Evolutionary conservation across 2,888 invertebrate species (phyloP), one percentile per base, ranked within the genome.

Genomic region (Autographa gamma): DNA sequence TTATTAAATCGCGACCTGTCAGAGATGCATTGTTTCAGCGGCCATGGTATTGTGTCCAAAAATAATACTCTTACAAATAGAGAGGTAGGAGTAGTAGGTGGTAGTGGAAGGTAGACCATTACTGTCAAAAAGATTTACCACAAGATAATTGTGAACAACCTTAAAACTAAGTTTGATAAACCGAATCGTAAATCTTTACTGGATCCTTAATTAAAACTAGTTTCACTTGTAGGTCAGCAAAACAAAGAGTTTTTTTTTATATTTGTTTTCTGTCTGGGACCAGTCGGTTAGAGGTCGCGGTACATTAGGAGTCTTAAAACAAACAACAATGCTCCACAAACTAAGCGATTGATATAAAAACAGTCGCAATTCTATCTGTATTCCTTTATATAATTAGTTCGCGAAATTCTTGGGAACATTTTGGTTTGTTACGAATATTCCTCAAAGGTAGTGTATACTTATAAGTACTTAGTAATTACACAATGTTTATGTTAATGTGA

Each of bases 221-320:
- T 48, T 59, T 38, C 11, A 38, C 4, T 38, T 38, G 2, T 38
- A 38, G 38, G 38, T 38, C 11, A 11, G 14, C 60, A 73, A 75
- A 68, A 60, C 64, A 68, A 81, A 73, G 69, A 43, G 34, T 58
- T 59, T 71, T 25, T 71, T 25, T 25, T 65, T 69, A 74, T 31
- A 52, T 73, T 76, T 73, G 64, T 73, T 73, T 76, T 74, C 38
- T 60, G 73, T 81, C 70, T 69, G 65, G 63, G 60, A 69, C 63
- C 16, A 62, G 60, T 60, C 62, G 64, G 71, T 54, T 43, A 25
- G 63, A 48, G 58, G 34, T 60, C 60, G 11, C 54, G 65, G 67
- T 76, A 72, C 66, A 76, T 79, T 71, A 76, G 32, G 32, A 48
- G 58, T 41, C 63, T 73, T 76, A 11, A 67, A 74, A 73, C 60